These are phyloP conservation scores for Parasteatoda tepidariorum DNA, from an alignment of 1,140 invertebrate genomes.

Conservation along the genomic window DNA sequence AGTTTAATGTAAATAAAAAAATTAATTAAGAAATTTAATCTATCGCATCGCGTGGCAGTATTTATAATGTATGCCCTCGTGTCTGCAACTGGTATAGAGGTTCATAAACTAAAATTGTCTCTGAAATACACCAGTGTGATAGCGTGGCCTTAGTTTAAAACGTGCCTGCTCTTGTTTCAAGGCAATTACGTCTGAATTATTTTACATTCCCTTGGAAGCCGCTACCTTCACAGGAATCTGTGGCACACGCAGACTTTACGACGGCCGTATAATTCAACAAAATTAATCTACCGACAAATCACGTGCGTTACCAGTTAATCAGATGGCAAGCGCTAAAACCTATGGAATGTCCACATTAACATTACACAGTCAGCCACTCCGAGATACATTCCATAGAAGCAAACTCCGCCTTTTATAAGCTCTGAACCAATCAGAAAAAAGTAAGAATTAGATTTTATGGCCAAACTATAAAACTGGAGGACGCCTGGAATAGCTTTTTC, in stretches of 20 bases:
- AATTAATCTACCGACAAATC: conserved; percentile 61
- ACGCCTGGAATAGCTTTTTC: conserved; percentile 52
- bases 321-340: conserved; percentile 53
- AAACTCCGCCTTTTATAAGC: conserved; percentile 56
- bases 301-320: conserved; percentile 59
- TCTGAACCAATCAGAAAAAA: conserved; percentile 22
- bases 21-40: too few relatives aligned
- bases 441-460: conserved; percentile 55
- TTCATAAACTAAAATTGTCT: background rate
- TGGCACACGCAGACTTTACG: conserved; percentile 20
- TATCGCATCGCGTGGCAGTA: too few relatives aligned
- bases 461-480: conserved; percentile 56
- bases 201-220: background rate
- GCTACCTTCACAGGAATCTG: background rate
- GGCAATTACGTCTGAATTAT: conserved; percentile 6
- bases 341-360: conserved; percentile 34
- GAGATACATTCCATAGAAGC: conserved; percentile 40
- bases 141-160: background rate
- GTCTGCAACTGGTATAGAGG: too few relatives aligned
- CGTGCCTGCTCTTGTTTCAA: background rate
- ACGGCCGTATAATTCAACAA: conserved; percentile 50
- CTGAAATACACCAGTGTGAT: background rate
- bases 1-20: too few relatives aligned
- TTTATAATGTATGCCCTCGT: too few relatives aligned
- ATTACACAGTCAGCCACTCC: conserved; percentile 47